Percentiles rank a stretch among this genome's conserved stretches.
Conservation (phyloP, 2,888 invertebrate genomes). For the Lochmaea capreae region DNA sequence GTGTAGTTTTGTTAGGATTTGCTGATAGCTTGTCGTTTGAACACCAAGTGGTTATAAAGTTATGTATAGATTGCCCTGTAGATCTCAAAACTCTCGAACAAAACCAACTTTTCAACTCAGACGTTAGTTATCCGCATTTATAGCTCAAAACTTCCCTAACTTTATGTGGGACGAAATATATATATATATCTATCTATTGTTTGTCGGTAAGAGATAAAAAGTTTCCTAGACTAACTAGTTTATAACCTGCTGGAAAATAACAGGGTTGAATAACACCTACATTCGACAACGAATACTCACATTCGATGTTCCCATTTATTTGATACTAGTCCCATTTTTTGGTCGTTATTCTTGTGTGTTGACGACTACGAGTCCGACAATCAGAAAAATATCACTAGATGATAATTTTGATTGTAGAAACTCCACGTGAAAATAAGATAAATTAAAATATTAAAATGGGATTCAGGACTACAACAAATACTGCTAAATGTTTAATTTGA, state of each 20-base stretch:
- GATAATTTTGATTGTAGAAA: not conserved
- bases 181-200: constrained; percentile 30
- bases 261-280: constrained; percentile 46
- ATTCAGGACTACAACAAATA: too few species aligned
- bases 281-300: constrained; percentile 23
- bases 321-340: constrained; percentile 17
- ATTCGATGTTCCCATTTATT: constrained; percentile 18
- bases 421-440: too few species aligned
- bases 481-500: too few species aligned
- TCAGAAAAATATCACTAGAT: not conserved
- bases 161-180: constrained; percentile 48
- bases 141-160: constrained; percentile 41
- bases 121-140: constrained; percentile 48
- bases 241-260: constrained; percentile 41
- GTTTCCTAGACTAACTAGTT: constrained; percentile 41
- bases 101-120: constrained; percentile 47
- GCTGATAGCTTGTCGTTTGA: too few species aligned
- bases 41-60: not conserved
- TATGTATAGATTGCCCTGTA: constrained; percentile 36
- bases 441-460: too few species aligned
- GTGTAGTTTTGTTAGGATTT: too few species aligned
- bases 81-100: constrained; percentile 32
- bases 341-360: constrained; percentile 14
- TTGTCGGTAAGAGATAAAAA: constrained; percentile 42
- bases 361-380: constrained; percentile 9